Percentiles rank a stretch among this genome's conserved stretches.
Conservation (phyloP, 2,113 vertebrate genomes). For the Saguinus midas region DNA sequence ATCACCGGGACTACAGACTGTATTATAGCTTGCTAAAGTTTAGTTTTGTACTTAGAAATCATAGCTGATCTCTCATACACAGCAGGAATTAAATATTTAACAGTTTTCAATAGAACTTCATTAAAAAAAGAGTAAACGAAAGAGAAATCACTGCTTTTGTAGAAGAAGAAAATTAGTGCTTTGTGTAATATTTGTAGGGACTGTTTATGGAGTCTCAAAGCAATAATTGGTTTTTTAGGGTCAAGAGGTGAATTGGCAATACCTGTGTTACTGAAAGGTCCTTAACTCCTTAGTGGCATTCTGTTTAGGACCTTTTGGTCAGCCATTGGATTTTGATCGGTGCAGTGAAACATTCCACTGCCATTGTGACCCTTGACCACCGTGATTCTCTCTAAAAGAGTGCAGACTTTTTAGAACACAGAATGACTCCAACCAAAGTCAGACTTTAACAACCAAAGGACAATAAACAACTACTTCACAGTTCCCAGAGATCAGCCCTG, state of each 20-base stretch:
- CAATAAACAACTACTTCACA: background rate
- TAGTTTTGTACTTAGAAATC: background rate
- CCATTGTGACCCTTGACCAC: rapidly evolving
- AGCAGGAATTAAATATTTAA: background rate
- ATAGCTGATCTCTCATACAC: background rate
- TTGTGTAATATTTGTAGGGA: background rate
- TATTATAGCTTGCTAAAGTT: background rate
- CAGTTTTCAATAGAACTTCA: background rate
- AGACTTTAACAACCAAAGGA: background rate
- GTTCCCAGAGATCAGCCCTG: background rate
- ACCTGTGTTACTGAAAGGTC: background rate
- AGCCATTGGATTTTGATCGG: background rate
- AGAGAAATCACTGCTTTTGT: background rate
- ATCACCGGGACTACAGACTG: background rate
- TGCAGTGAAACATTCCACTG: rapidly evolving
- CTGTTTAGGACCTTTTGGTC: background rate
- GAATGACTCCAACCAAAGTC: background rate
- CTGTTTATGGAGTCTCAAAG: background rate
- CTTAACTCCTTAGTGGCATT: background rate
- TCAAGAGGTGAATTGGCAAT: background rate
- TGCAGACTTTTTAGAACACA: background rate
- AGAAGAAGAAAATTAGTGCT: background rate
- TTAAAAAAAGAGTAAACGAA: background rate
- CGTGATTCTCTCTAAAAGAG: background rate
- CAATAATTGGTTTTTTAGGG: background rate